phyloP scores from a whole-genome alignment of 2,113 vertebrate genomes.

The Perccottus glenii region DNA sequence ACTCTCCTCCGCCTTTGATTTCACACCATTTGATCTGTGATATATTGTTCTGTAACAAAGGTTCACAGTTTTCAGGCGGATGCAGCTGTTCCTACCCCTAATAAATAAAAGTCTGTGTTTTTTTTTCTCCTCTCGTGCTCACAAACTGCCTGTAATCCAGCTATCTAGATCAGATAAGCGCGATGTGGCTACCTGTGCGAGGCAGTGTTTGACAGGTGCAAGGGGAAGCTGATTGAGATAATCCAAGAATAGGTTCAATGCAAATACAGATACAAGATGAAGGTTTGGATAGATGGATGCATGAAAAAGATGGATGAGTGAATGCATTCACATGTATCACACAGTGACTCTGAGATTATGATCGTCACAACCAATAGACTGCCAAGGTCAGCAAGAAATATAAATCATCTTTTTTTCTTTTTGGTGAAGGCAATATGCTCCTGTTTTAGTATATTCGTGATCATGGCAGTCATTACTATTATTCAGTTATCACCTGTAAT shows the following conservation, averaged over 20 bases:
- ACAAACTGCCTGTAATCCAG: slow-evolving; percentile 81
- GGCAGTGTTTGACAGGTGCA: slow-evolving; percentile 87
- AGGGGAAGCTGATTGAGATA: slow-evolving; percentile 86
- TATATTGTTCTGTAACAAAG: slow-evolving; percentile 83
- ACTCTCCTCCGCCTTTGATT: slow-evolving; percentile 78
- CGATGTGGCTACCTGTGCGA: slow-evolving; percentile 84
- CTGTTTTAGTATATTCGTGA: slow-evolving; percentile 10
- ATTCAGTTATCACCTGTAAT: no score
- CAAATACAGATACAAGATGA: slow-evolving; percentile 87
- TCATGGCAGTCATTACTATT: not conserved
- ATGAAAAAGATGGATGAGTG: slow-evolving; percentile 84
- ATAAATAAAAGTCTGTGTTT: slow-evolving; percentile 70
- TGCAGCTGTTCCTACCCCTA: slow-evolving; percentile 84
- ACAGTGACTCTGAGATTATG: slow-evolving; percentile 86
- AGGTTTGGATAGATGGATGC: slow-evolving; percentile 80
- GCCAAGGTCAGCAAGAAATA: slow-evolving; percentile 76
- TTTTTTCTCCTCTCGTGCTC: slow-evolving; percentile 67
- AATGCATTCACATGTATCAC: slow-evolving; percentile 86
- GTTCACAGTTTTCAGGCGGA: slow-evolving; percentile 82
- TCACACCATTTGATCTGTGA: slow-evolving; percentile 78
- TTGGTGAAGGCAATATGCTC: slow-evolving; percentile 33
- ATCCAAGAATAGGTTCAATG: slow-evolving; percentile 85
- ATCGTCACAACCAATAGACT: slow-evolving; percentile 77
- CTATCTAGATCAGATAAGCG: slow-evolving; percentile 86
- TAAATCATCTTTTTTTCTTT: slow-evolving; percentile 66